A percentile compares a stretch with the other conserved stretches of the same genome.
phyloP scores from a whole-genome alignment of 2,113 vertebrate genomes.

The Chionodraco myersi region DNA sequence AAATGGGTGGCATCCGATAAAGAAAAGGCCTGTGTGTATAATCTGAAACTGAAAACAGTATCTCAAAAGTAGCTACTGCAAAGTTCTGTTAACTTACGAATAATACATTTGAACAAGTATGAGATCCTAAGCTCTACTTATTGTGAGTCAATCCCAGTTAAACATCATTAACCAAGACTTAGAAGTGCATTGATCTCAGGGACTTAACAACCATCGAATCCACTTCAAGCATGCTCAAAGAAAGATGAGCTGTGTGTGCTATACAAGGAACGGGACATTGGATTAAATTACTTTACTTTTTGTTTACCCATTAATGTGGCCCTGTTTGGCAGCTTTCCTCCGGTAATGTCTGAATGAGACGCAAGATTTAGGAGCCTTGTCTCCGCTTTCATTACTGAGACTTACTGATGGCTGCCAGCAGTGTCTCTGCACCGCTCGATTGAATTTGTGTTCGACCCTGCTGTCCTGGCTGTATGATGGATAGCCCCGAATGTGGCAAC shows the following conservation, averaged over 20 bases:
- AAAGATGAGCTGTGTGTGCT: background rate
- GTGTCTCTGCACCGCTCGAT: slow-evolving; percentile 46
- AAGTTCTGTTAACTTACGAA: background rate
- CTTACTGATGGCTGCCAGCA: slow-evolving; percentile 55
- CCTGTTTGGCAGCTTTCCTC: slow-evolving; percentile 45
- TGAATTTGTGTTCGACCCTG: slow-evolving; percentile 25
- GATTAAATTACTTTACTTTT: slow-evolving; percentile 32
- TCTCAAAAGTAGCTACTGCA: background rate
- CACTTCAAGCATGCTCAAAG: slow-evolving; percentile 15
- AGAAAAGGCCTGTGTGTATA: background rate
- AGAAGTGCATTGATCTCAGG: slow-evolving; percentile 18
- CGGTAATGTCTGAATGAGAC: slow-evolving; percentile 46
- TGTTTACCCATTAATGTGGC: slow-evolving; percentile 47
- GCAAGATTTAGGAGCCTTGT: slow-evolving; percentile 55
- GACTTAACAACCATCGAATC: slow-evolving; percentile 31
- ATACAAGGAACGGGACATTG: slow-evolving; percentile 22
- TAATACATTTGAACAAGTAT: background rate
- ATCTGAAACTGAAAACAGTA: slow-evolving; percentile 10
- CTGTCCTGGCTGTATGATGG: slow-evolving; percentile 22
- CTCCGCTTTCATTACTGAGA: slow-evolving; percentile 59
- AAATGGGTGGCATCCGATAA: slow-evolving; percentile 11
- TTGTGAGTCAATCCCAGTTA: background rate
- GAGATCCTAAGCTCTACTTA: background rate
- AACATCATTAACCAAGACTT: slow-evolving; percentile 18
- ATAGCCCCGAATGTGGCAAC: slow-evolving; percentile 13